Percentiles rank a stretch among this genome's conserved stretches.
phyloP scores from a whole-genome alignment of 2,113 vertebrate species.

The Sitta europaea region DNA sequence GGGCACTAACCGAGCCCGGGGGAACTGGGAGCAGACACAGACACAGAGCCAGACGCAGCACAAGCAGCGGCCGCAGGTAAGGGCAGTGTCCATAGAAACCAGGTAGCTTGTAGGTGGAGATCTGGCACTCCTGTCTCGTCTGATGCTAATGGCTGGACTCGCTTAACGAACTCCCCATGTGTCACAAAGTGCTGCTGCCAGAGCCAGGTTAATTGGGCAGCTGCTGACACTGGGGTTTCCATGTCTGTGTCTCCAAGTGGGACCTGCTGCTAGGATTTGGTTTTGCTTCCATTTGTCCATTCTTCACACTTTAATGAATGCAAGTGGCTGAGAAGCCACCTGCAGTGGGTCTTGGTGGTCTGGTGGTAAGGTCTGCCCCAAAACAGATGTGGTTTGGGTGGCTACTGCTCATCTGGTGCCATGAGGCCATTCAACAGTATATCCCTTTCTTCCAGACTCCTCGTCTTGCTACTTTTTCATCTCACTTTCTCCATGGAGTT shows the following conservation, averaged over 20 bases:
- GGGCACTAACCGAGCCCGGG: constrained; percentile 93
- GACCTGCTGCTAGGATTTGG: background rate
- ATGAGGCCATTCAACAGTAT: accelerated
- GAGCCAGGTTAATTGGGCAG: background rate
- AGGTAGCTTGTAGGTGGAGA: background rate
- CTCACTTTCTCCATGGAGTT: background rate
- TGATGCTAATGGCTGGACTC: accelerated
- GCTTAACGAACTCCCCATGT: accelerated
- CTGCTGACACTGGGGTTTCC: background rate
- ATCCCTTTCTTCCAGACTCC: background rate
- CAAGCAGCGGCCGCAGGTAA: constrained; percentile 88
- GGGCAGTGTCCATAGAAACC: background rate
- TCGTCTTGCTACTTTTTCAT: background rate
- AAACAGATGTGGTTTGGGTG: background rate
- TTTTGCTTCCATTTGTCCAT: background rate
- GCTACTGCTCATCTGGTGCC: background rate
- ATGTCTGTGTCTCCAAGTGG: accelerated
- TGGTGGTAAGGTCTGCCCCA: background rate
- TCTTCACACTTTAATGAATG: accelerated
- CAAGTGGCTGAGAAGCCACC: background rate
- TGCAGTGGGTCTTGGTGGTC: background rate
- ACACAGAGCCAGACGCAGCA: constrained; percentile 96
- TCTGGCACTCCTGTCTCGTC: background rate
- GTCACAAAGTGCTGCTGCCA: background rate
- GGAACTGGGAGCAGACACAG: constrained; percentile 96